Evolutionary conservation across 2,113 vertebrate genomes (phyloP).

Genomic region (Mastomys natalensis): DNA sequence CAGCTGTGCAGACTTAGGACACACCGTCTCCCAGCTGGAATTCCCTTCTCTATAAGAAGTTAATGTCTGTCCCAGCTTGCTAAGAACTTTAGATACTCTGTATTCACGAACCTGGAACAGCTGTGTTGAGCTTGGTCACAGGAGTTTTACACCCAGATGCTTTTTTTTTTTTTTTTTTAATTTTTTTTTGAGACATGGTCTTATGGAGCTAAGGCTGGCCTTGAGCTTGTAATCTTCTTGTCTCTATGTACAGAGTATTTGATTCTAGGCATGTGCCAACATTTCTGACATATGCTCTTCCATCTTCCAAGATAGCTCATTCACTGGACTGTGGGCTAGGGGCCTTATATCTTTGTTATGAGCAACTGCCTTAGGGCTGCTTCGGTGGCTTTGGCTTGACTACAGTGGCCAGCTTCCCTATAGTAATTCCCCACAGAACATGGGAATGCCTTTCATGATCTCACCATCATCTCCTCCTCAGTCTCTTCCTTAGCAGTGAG

Average conservation of each 20-base stretch:
- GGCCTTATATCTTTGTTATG: neutral
- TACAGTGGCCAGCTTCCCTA: neutral
- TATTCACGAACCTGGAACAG: neutral
- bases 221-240: neutral
- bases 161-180: neutral
- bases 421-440: neutral
- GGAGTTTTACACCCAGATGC: neutral
- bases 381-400: neutral
- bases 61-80: neutral
- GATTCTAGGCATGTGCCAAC: neutral
- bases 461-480: neutral
- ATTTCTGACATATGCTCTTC: neutral
- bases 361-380: neutral
- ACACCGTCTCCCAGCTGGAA: neutral
- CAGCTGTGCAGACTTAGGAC: neutral
- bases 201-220: neutral
- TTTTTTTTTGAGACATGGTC: neutral
- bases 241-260: neutral
- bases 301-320: fast-evolving
- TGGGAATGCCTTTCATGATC: neutral
- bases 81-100: neutral
- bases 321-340: neutral
- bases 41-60: neutral
- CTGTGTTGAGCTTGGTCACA: neutral
- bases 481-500: neutral